Percentiles rank a stretch among this genome's conserved stretches.
Conservation (phyloP, 2,888 invertebrate species). For the Nowickia ferox region DNA sequence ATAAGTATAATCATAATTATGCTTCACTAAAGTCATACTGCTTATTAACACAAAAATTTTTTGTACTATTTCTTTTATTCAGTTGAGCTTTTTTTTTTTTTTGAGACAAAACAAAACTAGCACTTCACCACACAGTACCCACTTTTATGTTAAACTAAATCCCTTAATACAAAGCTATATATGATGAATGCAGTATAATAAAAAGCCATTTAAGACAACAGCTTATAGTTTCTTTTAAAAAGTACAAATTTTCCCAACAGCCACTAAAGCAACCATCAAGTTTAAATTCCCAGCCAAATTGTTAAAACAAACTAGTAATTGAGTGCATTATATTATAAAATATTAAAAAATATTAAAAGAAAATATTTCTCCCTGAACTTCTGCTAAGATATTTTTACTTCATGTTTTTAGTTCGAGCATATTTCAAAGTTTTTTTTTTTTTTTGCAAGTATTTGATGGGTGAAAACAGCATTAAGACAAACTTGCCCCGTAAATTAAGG, state of each 20-base stretch:
- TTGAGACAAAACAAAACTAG: too few relatives aligned
- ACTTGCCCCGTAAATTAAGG: slow-evolving; percentile 15
- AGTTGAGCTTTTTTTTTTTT: too few relatives aligned
- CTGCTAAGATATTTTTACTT: neutral
- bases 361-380: neutral
- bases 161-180: slow-evolving; percentile 3
- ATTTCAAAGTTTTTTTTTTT: slow-evolving; percentile 29
- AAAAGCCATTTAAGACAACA: slow-evolving; percentile 13
- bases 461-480: neutral
- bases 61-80: too few relatives aligned
- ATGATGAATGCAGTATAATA: neutral
- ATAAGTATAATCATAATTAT: too few relatives aligned
- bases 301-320: slow-evolving; percentile 31
- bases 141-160: neutral
- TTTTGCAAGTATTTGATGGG: slow-evolving; percentile 17
- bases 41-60: too few relatives aligned
- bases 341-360: neutral
- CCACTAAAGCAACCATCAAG: neutral
- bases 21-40: too few relatives aligned
- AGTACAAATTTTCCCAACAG: neutral
- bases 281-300: neutral
- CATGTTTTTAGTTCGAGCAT: slow-evolving; percentile 7
- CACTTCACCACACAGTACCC: too few relatives aligned
- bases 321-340: slow-evolving; percentile 50
- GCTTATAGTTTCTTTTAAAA: neutral